phyloP scores from a whole-genome alignment of 2,797 vertebrate species.

The Clarias laeviceps region DNA sequence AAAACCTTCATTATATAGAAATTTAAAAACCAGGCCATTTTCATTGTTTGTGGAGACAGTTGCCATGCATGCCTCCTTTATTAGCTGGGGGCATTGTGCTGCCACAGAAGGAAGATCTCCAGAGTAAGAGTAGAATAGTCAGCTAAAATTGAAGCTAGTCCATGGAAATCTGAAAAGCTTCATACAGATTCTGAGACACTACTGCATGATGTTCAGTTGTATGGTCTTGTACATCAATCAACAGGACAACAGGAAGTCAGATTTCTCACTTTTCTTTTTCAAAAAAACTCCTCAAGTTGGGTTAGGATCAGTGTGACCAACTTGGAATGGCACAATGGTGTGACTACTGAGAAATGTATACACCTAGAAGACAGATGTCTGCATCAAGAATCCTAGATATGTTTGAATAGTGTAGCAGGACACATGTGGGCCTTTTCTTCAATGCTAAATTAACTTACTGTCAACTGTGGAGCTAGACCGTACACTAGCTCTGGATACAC shows the following conservation, averaged over 20 bases:
- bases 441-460: not conserved
- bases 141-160: not conserved
- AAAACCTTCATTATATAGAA: not conserved
- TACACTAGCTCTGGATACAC: not conserved
- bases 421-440: not conserved
- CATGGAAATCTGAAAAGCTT: not conserved
- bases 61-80: not conserved
- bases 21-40: not conserved
- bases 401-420: not conserved
- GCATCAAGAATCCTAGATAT: not conserved
- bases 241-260: not conserved
- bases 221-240: not conserved
- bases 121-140: not conserved
- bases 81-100: no score
- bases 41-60: slow-evolving; percentile 5
- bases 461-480: not conserved
- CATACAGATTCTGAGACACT: not conserved
- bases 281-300: not conserved
- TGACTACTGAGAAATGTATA: not conserved
- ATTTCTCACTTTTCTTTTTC: not conserved
- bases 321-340: not conserved
- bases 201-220: not conserved
- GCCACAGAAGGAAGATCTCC: not conserved
- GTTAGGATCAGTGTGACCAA: not conserved
- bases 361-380: not conserved